A percentile compares a stretch with the other conserved stretches of the same genome.
Conservation (phyloP, 23 tunicate species). For the Corella eumyota region DNA sequence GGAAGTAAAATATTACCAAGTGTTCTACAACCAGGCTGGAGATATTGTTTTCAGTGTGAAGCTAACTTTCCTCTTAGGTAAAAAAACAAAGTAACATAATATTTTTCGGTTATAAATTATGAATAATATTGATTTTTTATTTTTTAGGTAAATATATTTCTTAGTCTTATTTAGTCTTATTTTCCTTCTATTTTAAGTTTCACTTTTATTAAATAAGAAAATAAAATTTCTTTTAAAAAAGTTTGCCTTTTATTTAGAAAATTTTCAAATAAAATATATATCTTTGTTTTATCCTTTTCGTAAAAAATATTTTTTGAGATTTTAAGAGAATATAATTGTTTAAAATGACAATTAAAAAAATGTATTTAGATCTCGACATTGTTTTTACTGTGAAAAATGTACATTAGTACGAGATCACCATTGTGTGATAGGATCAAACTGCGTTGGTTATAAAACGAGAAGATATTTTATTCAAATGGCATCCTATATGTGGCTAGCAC, state of each 20-base stretch:
- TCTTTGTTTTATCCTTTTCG: no score
- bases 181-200: not conserved
- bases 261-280: not conserved
- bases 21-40: conserved; percentile 48
- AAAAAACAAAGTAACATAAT: not conserved
- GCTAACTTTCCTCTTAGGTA: conserved; percentile 80
- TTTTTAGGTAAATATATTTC: no score
- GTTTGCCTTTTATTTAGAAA: not conserved
- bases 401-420: conserved; percentile 87
- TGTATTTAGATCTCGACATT: conserved; percentile 77
- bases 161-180: no score
- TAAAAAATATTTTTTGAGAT: no score
- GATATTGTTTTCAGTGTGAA: conserved; percentile 67
- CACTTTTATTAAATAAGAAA: not conserved
- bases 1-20: conserved; percentile 36
- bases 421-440: conserved; percentile 71
- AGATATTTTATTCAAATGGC: conserved; percentile 69
- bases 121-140: no score
- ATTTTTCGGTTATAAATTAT: no score
- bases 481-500: conserved; percentile 73
- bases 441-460: conserved; percentile 85
- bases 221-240: not conserved
- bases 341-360: no score
- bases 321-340: no score
- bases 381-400: conserved; percentile 55